phyloP scores from a whole-genome alignment of 2,888 invertebrate species.

The Gibbula magus region DNA sequence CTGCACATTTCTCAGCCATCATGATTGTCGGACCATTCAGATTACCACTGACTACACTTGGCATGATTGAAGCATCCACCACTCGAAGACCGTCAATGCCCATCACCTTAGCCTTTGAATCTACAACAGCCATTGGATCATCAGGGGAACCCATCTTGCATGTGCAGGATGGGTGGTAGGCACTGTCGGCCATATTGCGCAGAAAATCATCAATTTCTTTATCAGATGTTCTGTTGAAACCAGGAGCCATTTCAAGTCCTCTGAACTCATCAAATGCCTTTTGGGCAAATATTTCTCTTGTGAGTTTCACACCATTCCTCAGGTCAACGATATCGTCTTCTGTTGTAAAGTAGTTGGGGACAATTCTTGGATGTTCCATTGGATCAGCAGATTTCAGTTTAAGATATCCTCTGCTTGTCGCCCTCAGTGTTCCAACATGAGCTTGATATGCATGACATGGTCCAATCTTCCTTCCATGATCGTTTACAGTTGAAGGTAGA shows the following conservation, averaged over 20 bases:
- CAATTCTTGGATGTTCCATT: constrained; percentile 86
- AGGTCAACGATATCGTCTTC: constrained; percentile 78
- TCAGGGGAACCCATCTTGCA: constrained; percentile 82
- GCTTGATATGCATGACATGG: constrained; percentile 77
- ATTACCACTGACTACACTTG: constrained; percentile 85
- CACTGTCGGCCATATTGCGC: constrained; percentile 76
- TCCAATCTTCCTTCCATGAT: constrained; percentile 76
- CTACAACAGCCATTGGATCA: constrained; percentile 81
- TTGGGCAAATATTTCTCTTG: constrained; percentile 72
- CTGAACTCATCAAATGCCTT: constrained; percentile 71
- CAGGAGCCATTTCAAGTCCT: constrained; percentile 65
- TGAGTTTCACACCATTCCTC: constrained; percentile 60
- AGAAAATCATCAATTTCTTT: constrained; percentile 73
- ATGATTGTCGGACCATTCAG: constrained; percentile 79
- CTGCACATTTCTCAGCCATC: constrained; percentile 77
- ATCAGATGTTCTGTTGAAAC: constrained; percentile 64
- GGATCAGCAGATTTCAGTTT: constrained; percentile 86
- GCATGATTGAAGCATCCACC: constrained; percentile 88
- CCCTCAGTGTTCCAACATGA: constrained; percentile 81
- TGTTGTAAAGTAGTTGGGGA: constrained; percentile 90
- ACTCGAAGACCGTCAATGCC: constrained; percentile 82
- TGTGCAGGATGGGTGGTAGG: constrained; percentile 88
- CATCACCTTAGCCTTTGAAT: constrained; percentile 77
- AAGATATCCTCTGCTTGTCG: constrained; percentile 89
- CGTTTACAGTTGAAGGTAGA: constrained; percentile 77